Conservation (phyloP, 2,113 vertebrate genomes). For the Saimiri boliviensis region DNA sequence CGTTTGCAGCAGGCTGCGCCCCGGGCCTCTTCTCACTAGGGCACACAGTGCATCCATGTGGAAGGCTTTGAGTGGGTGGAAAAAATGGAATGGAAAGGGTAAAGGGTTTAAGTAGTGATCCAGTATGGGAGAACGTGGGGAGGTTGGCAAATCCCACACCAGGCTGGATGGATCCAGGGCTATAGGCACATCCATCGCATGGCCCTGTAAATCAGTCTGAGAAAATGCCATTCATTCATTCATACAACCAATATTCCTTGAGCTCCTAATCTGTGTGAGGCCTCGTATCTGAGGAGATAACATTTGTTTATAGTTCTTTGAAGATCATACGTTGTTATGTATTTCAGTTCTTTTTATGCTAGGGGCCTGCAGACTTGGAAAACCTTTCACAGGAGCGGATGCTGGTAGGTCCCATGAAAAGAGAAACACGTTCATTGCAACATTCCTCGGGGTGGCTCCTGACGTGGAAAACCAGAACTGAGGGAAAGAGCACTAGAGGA, state of each 20-base stretch:
- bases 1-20: background rate
- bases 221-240: background rate
- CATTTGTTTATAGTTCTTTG: background rate
- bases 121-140: background rate
- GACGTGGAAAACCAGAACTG: background rate
- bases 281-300: background rate
- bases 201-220: background rate
- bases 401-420: background rate
- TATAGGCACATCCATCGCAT: background rate
- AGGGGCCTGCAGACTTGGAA: background rate
- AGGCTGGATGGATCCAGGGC: background rate
- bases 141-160: background rate
- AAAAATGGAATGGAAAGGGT: background rate
- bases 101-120: background rate
- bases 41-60: background rate
- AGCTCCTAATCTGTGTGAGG: background rate
- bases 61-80: background rate
- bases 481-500: background rate
- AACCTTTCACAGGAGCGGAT: background rate
- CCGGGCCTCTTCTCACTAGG: fast-evolving
- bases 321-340: background rate
- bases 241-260: background rate
- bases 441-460: background rate
- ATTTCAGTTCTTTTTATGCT: background rate
- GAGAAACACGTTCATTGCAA: background rate